Evolutionary conservation across 2,797 vertebrate genomes (phyloP), one percentile per base, ranked within the genome.

Genomic region (Limosa lapponica): DNA sequence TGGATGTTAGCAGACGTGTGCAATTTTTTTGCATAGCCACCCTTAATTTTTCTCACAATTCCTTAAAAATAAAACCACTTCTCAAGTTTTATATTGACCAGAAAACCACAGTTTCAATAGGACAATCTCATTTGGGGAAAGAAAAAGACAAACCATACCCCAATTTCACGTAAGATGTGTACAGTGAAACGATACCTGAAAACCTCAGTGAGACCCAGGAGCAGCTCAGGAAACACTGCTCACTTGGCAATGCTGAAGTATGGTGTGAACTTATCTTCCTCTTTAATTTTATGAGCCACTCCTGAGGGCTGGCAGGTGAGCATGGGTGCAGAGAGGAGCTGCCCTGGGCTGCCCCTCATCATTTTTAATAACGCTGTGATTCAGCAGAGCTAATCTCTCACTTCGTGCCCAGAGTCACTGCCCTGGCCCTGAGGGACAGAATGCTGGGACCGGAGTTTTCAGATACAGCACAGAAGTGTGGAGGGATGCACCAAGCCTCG

Each of bases 401-500:
- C 51, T 80, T 1, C 2, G 19, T 44, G 32, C 34, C 59, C 0
- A 0, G 10, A 52, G 59, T 57, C 55, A 34, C 55, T 77, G 73
- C 73, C 70, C 64, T 0, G 0, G 32, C n/a, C 51, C 95, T 27
- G 51, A 11, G 66, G 96, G 94, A 93, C 20, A 66, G 86, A 54
- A 83, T 61, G 57, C 80, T 34, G 6, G 28, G 93, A 96, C 66
- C 36, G 34, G 90, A 95, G 96, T 97, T 98, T 95, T 54, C 91
- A 96, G 95, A 82, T 93, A 85, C 89, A 94, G 92, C 90, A 96
- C 86, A 82, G 59, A 97, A 97, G 91, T 44, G 57, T 86, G 89
- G 89, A 96, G 93, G 95, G 95, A 95, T 34, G 59, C 49, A 34
- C 83, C 30, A 91, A 95, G 93, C 83, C 95, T 97, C 95, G 95